phyloP scores from a whole-genome alignment of 2,113 vertebrate genomes.

The Aldabrachelys gigantea region DNA sequence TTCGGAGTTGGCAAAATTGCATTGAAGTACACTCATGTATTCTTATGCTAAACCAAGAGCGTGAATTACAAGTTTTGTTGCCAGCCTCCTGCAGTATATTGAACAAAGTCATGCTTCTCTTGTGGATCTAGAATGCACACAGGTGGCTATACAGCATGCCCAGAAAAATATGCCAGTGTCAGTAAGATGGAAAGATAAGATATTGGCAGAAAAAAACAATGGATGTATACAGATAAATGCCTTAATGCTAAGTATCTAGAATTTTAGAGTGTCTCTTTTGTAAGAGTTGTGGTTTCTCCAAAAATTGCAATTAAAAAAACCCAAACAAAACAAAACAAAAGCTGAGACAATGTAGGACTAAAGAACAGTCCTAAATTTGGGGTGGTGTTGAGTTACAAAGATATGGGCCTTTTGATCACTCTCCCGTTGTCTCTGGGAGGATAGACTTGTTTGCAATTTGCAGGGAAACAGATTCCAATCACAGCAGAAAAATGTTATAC shows the following conservation, averaged over 20 bases:
- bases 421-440: not conserved
- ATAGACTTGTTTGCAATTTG: not conserved
- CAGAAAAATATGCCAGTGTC: not conserved
- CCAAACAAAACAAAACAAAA: too few species aligned
- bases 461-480: too few species aligned
- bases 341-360: not conserved
- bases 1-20: not conserved
- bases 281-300: too few species aligned
- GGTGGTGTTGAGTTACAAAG: not conserved
- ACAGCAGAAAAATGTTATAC: too few species aligned
- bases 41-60: not conserved
- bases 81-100: not conserved
- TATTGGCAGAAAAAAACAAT: not conserved
- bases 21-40: not conserved
- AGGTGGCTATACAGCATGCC: not conserved
- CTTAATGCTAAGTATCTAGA: not conserved
- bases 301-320: too few species aligned
- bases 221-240: not conserved
- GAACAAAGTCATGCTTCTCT: not conserved
- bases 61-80: not conserved
- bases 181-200: not conserved
- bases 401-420: not conserved
- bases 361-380: not conserved
- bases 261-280: not conserved
- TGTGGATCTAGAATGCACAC: not conserved